Conservation (phyloP, 2,888 invertebrate species). For the Germaria angustata region DNA sequence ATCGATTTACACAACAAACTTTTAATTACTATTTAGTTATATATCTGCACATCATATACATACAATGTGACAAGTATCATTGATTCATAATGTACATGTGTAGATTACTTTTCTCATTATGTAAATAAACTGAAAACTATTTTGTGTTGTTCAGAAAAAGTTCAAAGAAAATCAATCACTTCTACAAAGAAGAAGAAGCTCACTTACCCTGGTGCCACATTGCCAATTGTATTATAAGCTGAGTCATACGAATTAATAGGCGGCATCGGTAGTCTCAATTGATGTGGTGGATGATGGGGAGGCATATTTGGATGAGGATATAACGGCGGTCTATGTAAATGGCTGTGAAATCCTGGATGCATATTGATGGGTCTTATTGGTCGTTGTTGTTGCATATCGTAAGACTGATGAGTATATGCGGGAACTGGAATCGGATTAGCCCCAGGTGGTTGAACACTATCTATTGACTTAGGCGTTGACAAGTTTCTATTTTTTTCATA, state of each 20-base stretch:
- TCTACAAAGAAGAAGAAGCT: conserved; percentile 59
- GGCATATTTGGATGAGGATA: conserved; percentile 66
- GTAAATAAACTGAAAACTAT: conserved; percentile 2
- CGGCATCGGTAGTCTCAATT: conserved; percentile 60
- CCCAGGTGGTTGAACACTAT: conserved; percentile 58
- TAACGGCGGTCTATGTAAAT: conserved; percentile 61
- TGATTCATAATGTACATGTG: conserved; percentile 2
- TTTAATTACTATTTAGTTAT: too few relatives aligned
- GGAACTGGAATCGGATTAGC: conserved; percentile 47
- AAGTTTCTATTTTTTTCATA: conserved; percentile 56
- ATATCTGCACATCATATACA: too few relatives aligned
- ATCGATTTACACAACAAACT: too few relatives aligned
- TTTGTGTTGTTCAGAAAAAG: conserved; percentile 40
- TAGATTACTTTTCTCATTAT: background rate
- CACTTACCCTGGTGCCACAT: conserved; percentile 65
- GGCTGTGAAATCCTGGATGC: conserved; percentile 59
- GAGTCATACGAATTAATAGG: conserved; percentile 57
- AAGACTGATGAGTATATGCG: conserved; percentile 44
- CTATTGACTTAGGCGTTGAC: conserved; percentile 41
- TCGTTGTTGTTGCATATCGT: conserved; percentile 59
- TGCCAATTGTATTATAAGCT: conserved; percentile 59
- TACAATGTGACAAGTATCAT: background rate
- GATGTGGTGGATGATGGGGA: conserved; percentile 62
- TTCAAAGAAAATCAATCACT: conserved; percentile 55
- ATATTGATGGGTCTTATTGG: conserved; percentile 60